Evolutionary conservation across 2,113 vertebrate species (phyloP).

Genomic region (Loxodonta africana): DNA sequence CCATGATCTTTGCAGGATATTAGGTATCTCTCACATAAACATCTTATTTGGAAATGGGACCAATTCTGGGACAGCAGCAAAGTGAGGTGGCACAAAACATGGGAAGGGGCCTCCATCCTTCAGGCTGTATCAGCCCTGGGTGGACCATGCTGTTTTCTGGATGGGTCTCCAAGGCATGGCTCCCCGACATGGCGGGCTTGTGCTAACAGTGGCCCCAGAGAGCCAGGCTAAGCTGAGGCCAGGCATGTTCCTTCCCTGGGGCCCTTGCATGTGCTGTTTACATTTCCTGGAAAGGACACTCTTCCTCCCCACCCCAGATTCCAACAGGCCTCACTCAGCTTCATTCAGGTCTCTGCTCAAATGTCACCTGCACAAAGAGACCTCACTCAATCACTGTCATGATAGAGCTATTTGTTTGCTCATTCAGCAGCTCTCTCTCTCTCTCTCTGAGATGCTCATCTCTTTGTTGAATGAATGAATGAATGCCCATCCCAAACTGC

Average conservation of each 20-base stretch:
- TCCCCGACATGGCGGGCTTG: neutral
- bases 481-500: neutral
- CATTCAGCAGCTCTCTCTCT: neutral
- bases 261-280: neutral
- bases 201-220: neutral
- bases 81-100: neutral
- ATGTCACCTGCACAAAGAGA: neutral
- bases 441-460: neutral
- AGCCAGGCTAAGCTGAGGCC: neutral
- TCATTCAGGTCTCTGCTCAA: neutral
- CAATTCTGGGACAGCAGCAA: neutral
- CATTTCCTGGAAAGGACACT: neutral
- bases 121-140: neutral
- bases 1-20: neutral
- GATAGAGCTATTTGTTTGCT: neutral
- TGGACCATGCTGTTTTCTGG: neutral
- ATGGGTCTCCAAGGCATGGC: neutral
- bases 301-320: neutral
- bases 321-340: neutral
- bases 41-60: neutral
- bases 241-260: neutral
- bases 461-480: neutral
- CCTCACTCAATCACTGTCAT: neutral
- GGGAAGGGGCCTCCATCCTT: neutral
- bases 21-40: neutral